Evolutionary conservation across 2,797 vertebrate species (phyloP).

Genomic region (Anomalospiza imberbis): DNA sequence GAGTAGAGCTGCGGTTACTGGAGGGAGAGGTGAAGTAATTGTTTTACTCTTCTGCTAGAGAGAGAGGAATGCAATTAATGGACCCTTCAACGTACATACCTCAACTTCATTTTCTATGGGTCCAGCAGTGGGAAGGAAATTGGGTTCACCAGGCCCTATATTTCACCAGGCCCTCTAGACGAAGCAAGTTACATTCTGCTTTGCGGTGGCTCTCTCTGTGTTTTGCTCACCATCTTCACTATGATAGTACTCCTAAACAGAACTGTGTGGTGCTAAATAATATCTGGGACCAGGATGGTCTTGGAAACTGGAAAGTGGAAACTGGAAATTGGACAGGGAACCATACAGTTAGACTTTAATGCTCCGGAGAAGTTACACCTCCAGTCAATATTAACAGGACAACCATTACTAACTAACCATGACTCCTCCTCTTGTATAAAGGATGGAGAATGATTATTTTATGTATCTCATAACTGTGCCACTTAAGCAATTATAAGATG

Average conservation of each 20-base stretch:
- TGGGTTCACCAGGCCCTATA: not conserved
- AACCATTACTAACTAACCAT: not conserved
- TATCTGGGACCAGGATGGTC: not conserved
- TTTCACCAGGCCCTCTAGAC: not conserved
- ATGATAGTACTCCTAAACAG: not conserved
- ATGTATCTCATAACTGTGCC: not conserved
- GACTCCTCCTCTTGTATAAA: not conserved
- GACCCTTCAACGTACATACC: not conserved
- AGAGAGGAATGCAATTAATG: not conserved
- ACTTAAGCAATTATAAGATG: not conserved
- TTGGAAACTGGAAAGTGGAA: not conserved
- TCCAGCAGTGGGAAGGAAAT: not conserved
- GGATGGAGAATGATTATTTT: not conserved
- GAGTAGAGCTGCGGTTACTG: not conserved
- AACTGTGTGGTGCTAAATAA: not conserved
- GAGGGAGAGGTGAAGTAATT: not conserved
- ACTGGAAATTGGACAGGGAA: not conserved
- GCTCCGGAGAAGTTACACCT: not conserved
- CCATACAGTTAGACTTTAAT: not conserved
- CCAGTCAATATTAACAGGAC: rapidly evolving
- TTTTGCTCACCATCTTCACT: not conserved
- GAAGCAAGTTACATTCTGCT: not conserved
- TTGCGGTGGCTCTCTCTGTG: not conserved
- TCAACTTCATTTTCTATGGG: not conserved
- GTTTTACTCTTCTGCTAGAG: not conserved